These are phyloP conservation scores for Eristalis tenax DNA, from an alignment of 2,888 invertebrate genomes.

Conservation along the genomic window DNA sequence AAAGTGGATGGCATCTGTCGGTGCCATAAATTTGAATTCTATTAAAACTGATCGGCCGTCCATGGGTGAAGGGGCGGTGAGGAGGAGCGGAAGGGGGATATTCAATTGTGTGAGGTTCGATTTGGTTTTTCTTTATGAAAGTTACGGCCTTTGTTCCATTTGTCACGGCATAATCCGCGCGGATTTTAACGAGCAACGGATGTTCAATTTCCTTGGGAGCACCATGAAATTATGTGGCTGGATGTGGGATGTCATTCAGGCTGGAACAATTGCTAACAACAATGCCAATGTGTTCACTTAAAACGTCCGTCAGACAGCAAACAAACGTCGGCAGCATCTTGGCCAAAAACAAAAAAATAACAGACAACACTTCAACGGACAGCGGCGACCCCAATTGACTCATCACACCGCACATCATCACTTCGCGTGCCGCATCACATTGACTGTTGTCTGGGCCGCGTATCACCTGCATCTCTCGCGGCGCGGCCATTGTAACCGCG, in stretches of 20 bases:
- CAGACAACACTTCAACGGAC: no score
- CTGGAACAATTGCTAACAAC: no score
- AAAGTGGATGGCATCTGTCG: conserved; percentile 7
- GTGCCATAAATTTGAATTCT: conserved; percentile 14
- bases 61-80: background rate
- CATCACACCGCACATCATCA: background rate
- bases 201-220: background rate
- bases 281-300: no score
- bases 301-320: no score
- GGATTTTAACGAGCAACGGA: background rate
- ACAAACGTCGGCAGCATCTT: background rate
- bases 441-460: background rate
- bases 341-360: background rate
- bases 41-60: conserved; percentile 5
- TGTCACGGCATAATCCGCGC: background rate
- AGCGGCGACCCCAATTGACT: background rate
- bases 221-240: no score
- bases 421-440: background rate
- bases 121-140: background rate
- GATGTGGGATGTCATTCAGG: no score
- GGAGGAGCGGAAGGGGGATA: background rate
- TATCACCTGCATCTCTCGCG: background rate
- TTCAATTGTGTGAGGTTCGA: background rate
- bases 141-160: background rate
- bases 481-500: background rate